These are phyloP conservation scores for Catharus bicknelli DNA, from an alignment of 2,113 vertebrate genomes.

Conservation along the genomic window DNA sequence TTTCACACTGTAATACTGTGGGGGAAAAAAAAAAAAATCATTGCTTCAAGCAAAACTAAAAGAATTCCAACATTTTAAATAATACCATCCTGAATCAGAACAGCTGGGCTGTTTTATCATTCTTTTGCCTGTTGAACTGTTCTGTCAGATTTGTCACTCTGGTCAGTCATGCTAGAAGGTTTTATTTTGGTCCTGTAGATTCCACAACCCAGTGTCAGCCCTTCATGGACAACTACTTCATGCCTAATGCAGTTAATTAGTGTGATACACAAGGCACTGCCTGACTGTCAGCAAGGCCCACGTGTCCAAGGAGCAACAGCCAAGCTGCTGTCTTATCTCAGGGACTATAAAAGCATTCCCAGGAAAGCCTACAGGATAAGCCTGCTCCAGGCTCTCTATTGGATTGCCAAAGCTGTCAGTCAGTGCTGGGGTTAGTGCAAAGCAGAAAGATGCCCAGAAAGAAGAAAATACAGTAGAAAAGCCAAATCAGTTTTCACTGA, in stretches of 20 bases:
- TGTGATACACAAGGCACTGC: not conserved
- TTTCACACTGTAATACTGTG: not conserved
- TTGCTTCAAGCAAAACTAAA: not conserved
- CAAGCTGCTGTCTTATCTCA: not conserved
- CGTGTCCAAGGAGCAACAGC: not conserved
- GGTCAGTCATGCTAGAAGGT: not conserved
- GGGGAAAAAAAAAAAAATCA: rapidly evolving
- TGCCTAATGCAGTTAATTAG: not conserved
- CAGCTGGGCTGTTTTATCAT: not conserved
- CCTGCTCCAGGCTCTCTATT: not conserved
- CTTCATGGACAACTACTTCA: not conserved
- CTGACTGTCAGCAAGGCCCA: not conserved
- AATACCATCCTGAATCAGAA: not conserved
- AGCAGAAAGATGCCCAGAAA: not conserved
- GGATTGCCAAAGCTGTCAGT: not conserved
- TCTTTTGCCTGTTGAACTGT: not conserved
- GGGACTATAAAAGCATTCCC: not conserved
- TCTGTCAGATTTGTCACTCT: not conserved
- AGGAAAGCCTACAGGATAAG: not conserved
- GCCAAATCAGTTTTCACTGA: not conserved
- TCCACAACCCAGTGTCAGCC: not conserved
- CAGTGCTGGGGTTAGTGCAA: not conserved
- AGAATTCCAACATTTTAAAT: not conserved
- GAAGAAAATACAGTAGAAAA: not conserved
- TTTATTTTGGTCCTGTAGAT: constrained; percentile 42